Percentiles rank a stretch among this genome's conserved stretches.
phyloP scores from a whole-genome alignment of 2,797 vertebrate genomes.

The Atherinosoma microstoma region DNA sequence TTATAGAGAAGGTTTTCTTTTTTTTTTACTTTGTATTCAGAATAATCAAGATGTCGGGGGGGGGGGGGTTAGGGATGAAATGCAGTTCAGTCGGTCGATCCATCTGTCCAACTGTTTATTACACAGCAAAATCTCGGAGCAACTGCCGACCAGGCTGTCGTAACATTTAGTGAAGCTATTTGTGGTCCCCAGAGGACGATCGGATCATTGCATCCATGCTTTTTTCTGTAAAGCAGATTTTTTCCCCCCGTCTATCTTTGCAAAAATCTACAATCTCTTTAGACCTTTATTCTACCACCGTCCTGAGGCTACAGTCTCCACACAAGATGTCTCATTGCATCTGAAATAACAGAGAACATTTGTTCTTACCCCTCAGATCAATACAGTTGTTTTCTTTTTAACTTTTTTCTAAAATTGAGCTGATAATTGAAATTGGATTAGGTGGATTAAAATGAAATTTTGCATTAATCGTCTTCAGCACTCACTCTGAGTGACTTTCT shows the following conservation, averaged over 20 bases:
- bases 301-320: neutral
- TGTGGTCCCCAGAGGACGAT: slow-evolving; percentile 30
- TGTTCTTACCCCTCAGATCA: no score
- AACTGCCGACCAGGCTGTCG: slow-evolving; percentile 20
- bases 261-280: neutral
- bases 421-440: no score
- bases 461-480: no score
- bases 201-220: neutral
- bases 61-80: neutral
- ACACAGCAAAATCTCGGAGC: slow-evolving; percentile 8
- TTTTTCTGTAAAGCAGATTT: neutral
- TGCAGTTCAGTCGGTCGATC: neutral
- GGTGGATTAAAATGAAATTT: no score
- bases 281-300: neutral
- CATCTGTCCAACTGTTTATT: slow-evolving; percentile 34
- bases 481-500: no score
- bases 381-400: no score
- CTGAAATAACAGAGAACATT: neutral
- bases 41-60: neutral
- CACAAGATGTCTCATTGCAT: neutral
- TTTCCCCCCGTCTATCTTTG: no score
- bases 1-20: neutral
- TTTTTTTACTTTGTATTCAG: neutral
- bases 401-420: neutral
- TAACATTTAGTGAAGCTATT: neutral